Evolutionary conservation across 2,888 invertebrate species (phyloP).

Genomic region (Temnothorax ravouxi): DNA sequence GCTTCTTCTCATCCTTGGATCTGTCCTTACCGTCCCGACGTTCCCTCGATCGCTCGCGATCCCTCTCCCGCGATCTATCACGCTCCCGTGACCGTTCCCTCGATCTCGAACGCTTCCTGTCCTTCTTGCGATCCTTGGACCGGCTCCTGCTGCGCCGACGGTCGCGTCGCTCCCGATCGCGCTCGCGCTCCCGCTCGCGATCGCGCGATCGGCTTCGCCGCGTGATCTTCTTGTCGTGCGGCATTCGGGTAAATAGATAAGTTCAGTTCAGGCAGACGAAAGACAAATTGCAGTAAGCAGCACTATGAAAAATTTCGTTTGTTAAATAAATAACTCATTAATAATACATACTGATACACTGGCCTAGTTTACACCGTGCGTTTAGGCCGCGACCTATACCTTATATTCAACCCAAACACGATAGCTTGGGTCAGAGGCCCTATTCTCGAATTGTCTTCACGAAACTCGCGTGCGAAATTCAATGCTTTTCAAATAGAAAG

Average conservation of each 20-base stretch:
- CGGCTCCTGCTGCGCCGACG: constrained; percentile 82
- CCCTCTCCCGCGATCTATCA: constrained; percentile 82
- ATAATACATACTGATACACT: background rate
- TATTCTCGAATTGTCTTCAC: too few species aligned
- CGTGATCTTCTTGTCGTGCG: constrained; percentile 87
- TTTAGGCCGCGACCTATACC: too few species aligned
- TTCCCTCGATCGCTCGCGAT: constrained; percentile 72
- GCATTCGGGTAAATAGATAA: constrained; percentile 76
- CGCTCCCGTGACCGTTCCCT: constrained; percentile 84
- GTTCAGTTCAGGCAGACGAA: background rate
- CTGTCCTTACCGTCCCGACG: constrained; percentile 80
- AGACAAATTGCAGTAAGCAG: background rate
- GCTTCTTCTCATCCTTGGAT: constrained; percentile 83
- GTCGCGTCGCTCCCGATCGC: constrained; percentile 81
- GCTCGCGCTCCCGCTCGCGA: constrained; percentile 85
- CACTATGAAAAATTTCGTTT: background rate
- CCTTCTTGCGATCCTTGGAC: constrained; percentile 81
- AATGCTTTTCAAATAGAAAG: too few species aligned
- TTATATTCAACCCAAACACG: too few species aligned
- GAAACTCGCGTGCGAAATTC: too few species aligned
- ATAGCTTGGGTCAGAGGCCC: too few species aligned
- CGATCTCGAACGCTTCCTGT: constrained; percentile 78
- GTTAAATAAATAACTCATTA: background rate
- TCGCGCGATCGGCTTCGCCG: constrained; percentile 87
- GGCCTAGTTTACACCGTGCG: too few species aligned